These are phyloP conservation scores for Neoarius graeffei DNA, from an alignment of 2,113 vertebrate species.

Conservation along the genomic window DNA sequence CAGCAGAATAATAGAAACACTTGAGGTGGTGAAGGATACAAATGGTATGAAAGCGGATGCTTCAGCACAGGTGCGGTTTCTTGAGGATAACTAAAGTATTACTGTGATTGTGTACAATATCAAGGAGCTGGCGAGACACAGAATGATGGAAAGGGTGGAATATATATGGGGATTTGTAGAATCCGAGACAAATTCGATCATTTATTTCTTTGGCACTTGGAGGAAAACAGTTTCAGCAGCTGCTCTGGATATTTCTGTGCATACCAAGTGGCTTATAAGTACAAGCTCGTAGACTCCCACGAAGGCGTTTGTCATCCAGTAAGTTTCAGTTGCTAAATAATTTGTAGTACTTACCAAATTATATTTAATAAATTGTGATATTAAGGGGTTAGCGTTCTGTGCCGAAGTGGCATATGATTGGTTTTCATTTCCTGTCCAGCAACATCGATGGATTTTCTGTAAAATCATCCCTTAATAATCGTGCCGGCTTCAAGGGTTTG, in stretches of 20 bases:
- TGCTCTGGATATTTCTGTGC: neutral
- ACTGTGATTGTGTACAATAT: neutral
- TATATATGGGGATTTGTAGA: neutral
- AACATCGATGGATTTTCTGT: neutral
- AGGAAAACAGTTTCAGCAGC: neutral
- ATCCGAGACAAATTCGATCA: neutral
- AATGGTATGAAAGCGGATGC: conserved; percentile 14
- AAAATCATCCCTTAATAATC: neutral
- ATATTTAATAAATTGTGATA: neutral
- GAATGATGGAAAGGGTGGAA: neutral
- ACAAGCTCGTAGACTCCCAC: neutral
- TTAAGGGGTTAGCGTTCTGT: neutral
- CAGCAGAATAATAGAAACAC: conserved; percentile 13
- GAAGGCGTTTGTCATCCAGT: neutral
- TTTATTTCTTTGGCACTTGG: neutral
- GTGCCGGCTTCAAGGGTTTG: neutral
- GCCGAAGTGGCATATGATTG: neutral
- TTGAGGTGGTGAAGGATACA: conserved; percentile 10
- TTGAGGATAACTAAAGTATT: conserved; percentile 19
- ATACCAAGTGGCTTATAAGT: neutral
- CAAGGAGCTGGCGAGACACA: neutral
- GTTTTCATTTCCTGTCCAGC: neutral
- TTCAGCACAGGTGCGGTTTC: conserved; percentile 12
- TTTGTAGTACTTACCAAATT: neutral
- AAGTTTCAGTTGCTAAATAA: neutral